Evolutionary conservation across 2,113 vertebrate species (phyloP), one percentile per base, ranked within the genome.

Genomic region (Diphyllodes magnificus): DNA sequence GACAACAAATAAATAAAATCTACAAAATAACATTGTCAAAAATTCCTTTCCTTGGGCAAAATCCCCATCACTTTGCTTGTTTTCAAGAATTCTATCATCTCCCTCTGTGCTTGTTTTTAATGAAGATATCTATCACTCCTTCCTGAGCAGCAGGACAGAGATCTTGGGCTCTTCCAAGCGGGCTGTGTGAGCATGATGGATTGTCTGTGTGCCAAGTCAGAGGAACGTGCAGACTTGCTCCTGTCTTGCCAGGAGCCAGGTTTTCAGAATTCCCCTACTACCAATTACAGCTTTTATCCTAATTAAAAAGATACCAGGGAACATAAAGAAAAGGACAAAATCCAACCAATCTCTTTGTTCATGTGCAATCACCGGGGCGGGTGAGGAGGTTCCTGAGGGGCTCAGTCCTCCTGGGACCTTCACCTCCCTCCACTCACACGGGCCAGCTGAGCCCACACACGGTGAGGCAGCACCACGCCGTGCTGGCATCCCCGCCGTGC

Each of bases 401-500:
- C 5, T 90, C 33, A 30, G 10, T 17, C 39, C 31, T 53, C 19
- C 54, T 8, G 11, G n/a, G 31, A 53, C 28, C 31, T 76, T 86
- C 47, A 10, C 5, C n/a, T 9, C 37, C 31, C 66, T 72, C 15
- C 33, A 24, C 10, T 25, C 1, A 0, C 4, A 39, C 12, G 5
- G 39, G 11, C n/a, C 3, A 3, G 37, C 35, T 18, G 47, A 80
- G 86, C 49, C 65, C 63, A 45, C 63, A 11, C 30, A 13, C 0
- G 24, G 24, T 6, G 70, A 61, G 37, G 66, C 35, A 54, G 31
- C 59, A 5, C 7, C 20, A 1, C 0, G 1, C 44, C 0, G 0
- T 4, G 35, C 35, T 4, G 1, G 15, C 40, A 15, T 13, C n/a
- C 23, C 35, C 0, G 1, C 27, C 1, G 2, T 5, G 37, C 33